Evolutionary conservation across 92 coral and sea anemone genomes (phyloP).

Genomic region (Blastomussa wellsi): DNA sequence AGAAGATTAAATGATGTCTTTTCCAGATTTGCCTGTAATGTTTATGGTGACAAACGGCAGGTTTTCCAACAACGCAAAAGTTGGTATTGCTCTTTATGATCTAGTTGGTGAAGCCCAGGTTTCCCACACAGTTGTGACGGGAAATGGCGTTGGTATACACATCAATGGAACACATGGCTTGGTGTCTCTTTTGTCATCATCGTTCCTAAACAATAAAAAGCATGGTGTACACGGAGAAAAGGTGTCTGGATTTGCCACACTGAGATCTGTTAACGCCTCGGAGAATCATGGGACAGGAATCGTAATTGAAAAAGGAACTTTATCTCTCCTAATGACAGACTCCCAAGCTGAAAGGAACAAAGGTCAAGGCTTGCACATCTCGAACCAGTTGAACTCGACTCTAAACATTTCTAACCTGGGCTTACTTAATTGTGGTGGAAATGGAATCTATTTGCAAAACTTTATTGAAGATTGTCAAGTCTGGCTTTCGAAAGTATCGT

Average conservation of each 20-base stretch:
- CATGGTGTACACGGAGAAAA: conserved; percentile 7
- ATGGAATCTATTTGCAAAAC: conserved; percentile 1
- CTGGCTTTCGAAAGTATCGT: background rate
- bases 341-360: background rate
- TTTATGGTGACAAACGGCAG: conserved; percentile 10
- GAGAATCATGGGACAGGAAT: conserved; percentile 25
- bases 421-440: background rate
- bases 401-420: background rate
- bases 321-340: background rate
- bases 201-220: background rate
- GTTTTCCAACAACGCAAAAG: conserved; percentile 7
- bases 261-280: conserved; percentile 6
- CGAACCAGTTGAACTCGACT: conserved; percentile 9
- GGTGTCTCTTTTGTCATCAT: background rate
- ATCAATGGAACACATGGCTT: background rate
- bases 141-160: conserved; percentile 16
- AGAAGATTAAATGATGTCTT: no score
- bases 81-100: conserved; percentile 14
- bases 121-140: background rate
- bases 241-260: background rate
- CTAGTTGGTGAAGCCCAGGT: conserved; percentile 17
- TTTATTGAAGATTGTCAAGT: conserved; percentile 8
- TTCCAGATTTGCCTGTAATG: background rate
- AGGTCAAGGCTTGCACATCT: background rate
- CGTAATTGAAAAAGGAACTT: background rate